Evolutionary conservation across 2,113 vertebrate genomes (phyloP).

Genomic region (Eurystomus gularis): DNA sequence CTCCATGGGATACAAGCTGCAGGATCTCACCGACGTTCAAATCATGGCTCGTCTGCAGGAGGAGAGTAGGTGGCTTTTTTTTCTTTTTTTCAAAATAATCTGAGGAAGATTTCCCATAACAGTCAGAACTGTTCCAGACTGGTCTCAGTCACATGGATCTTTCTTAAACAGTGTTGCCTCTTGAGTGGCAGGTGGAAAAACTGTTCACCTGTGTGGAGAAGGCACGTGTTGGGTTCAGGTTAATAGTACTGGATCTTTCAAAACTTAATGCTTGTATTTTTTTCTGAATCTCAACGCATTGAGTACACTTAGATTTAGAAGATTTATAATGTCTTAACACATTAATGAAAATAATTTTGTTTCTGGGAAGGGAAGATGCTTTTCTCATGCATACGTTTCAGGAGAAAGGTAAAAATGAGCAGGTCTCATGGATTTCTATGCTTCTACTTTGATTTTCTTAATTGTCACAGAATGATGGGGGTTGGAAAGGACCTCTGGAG

Average conservation of each 20-base stretch:
- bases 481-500: not conserved
- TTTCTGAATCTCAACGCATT: not conserved
- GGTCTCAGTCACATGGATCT: not conserved
- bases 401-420: not conserved
- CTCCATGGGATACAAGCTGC: slow-evolving; percentile 95
- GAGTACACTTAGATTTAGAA: not conserved
- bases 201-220: not conserved
- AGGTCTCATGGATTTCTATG: not conserved
- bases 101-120: not conserved
- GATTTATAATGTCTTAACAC: not conserved
- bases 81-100: not conserved
- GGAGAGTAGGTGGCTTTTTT: slow-evolving; percentile 85
- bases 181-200: not conserved
- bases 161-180: rapidly evolving
- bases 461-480: not conserved
- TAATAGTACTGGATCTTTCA: not conserved
- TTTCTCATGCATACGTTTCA: not conserved
- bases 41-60: slow-evolving; percentile 98
- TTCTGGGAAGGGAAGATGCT: not conserved
- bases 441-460: not conserved
- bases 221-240: rapidly evolving
- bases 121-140: not conserved
- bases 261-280: not conserved
- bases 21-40: slow-evolving; percentile 97
- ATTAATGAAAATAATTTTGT: not conserved